A percentile compares a stretch with the other conserved stretches of the same genome.
Evolutionary conservation across 2,888 invertebrate species (phyloP).

Genomic region (Brachyptera putata): DNA sequence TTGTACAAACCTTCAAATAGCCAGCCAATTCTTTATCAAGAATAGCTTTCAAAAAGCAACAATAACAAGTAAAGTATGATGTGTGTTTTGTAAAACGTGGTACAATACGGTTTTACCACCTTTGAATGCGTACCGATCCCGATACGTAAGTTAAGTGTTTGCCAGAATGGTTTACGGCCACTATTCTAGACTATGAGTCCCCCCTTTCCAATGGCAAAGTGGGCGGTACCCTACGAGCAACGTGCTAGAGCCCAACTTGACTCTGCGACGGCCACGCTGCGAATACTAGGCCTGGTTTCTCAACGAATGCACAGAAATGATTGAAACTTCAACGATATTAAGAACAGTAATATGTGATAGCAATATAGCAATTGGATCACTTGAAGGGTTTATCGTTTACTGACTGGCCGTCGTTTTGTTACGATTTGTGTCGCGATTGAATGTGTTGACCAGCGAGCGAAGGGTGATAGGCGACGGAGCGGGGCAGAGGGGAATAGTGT

Average conservation of each 20-base stretch:
- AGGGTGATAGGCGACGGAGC: conserved; percentile 6
- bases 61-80: too few relatives aligned
- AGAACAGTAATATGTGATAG: too few relatives aligned
- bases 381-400: too few relatives aligned
- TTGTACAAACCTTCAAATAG: not conserved
- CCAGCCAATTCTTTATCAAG: not conserved
- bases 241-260: conserved; percentile 1
- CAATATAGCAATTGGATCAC: too few relatives aligned
- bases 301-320: too few relatives aligned
- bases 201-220: conserved; percentile 10
- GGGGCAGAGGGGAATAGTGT: not conserved
- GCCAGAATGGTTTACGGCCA: conserved; percentile 33
- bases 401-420: too few relatives aligned
- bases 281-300: too few relatives aligned
- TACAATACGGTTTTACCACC: conserved; percentile 8
- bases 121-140: conserved; percentile 10
- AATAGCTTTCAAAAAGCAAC: conserved; percentile 1
- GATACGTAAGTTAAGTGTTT: conserved; percentile 34
- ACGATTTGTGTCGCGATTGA: too few relatives aligned
- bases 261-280: not conserved
- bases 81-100: conserved; percentile 16
- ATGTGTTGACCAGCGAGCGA: not conserved
- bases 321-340: too few relatives aligned
- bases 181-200: conserved; percentile 19
- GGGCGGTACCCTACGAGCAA: conserved; percentile 9